Conservation (phyloP, 2,113 vertebrate species). For the Mobula birostris region DNA sequence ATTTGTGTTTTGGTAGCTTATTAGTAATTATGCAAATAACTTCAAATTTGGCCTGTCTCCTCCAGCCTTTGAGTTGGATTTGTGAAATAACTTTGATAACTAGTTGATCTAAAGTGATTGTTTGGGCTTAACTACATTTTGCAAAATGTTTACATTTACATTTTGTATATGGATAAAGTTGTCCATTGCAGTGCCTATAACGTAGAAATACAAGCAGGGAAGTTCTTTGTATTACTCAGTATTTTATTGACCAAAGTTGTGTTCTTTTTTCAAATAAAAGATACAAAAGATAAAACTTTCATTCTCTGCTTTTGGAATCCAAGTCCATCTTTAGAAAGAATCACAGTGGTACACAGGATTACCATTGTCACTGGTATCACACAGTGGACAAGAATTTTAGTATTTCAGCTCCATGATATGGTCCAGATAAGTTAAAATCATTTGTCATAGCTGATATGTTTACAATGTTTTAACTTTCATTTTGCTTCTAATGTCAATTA, state of each 20-base stretch:
- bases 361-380: too few species aligned
- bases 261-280: constrained; percentile 6
- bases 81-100: constrained; percentile 7
- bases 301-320: constrained; percentile 5
- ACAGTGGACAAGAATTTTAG: neutral
- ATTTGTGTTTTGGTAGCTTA: constrained; percentile 2
- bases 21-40: neutral
- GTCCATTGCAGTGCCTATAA: neutral
- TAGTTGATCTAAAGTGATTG: constrained; percentile 11
- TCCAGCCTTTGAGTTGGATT: neutral
- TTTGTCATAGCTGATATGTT: neutral
- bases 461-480: neutral
- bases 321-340: neutral
- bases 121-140: constrained; percentile 10
- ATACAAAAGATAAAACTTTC: constrained; percentile 16
- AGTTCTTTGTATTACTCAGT: constrained; percentile 16
- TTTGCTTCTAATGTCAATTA: neutral
- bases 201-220: constrained; percentile 17
- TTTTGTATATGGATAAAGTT: constrained; percentile 10
- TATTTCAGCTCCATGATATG: neutral
- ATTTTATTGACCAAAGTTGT: constrained; percentile 33
- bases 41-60: neutral
- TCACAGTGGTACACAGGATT: neutral
- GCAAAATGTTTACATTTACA: constrained; percentile 16
- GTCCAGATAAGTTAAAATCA: neutral